Percentiles rank a stretch among this genome's conserved stretches.
Evolutionary conservation across 2,113 vertebrate genomes (phyloP).

Genomic region (Grallaria varia): DNA sequence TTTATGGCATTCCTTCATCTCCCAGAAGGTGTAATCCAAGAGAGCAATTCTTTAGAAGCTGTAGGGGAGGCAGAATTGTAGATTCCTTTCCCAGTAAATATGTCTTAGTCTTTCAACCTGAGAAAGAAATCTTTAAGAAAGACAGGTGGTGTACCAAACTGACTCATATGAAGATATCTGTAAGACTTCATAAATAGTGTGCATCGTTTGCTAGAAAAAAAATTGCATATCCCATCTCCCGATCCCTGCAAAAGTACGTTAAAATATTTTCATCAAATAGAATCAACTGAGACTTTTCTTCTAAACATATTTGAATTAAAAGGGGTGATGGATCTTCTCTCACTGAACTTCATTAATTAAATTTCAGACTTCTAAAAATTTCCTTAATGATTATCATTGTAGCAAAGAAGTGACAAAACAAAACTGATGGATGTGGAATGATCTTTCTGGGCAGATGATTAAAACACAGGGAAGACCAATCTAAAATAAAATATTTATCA

Average conservation of each 20-base stretch:
- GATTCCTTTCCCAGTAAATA: not conserved
- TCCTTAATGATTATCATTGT: not conserved
- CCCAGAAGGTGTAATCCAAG: not conserved
- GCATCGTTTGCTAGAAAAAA: not conserved
- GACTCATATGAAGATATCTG: not conserved
- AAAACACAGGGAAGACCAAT: not conserved
- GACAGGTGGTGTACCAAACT: not conserved
- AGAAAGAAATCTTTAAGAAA: not conserved
- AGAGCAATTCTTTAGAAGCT: not conserved
- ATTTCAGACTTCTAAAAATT: not conserved
- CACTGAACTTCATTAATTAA: slow-evolving; percentile 13
- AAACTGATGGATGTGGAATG: not conserved
- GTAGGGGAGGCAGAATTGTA: not conserved
- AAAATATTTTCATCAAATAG: not conserved
- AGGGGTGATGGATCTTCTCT: not conserved
- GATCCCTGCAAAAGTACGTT: not conserved
- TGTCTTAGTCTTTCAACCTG: not conserved
- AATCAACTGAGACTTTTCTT: not conserved
- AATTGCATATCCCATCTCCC: not conserved
- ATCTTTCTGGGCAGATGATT: not conserved
- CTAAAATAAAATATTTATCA: not conserved
- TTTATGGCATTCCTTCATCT: not conserved
- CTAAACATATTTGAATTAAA: not conserved
- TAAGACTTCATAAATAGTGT: not conserved
- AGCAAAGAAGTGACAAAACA: not conserved